phyloP scores from a whole-genome alignment of 1,140 invertebrate species.

The Nilaparvata lugens region DNA sequence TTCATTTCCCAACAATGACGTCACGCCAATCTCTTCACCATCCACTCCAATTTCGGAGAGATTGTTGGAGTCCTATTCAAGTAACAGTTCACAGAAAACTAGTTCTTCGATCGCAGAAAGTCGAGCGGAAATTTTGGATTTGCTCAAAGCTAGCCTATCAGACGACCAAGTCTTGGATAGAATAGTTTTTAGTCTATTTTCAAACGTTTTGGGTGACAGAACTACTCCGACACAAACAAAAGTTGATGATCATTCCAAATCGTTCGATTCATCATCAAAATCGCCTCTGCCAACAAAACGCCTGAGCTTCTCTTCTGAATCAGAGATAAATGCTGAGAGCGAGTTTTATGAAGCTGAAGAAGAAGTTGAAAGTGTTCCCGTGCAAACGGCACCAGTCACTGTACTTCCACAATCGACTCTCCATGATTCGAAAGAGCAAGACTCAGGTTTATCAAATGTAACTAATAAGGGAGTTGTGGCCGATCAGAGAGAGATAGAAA shows the following conservation, averaged over 20 bases:
- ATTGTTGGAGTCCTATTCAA: neutral
- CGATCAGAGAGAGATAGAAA: too few relatives aligned
- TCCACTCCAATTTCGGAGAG: slow-evolving; percentile 1
- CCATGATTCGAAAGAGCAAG: too few relatives aligned
- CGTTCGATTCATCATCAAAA: neutral
- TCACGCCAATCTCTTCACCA: neutral
- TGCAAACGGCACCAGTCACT: too few relatives aligned
- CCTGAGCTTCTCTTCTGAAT: slow-evolving; percentile 14
- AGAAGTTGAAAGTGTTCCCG: slow-evolving; percentile 13
- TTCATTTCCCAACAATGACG: neutral
- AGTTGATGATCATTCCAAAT: neutral
- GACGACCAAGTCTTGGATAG: slow-evolving; percentile 22
- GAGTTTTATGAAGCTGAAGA: slow-evolving; percentile 17
- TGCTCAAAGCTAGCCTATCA: slow-evolving; percentile 24
- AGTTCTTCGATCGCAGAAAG: slow-evolving; percentile 18
- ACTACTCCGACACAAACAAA: neutral
- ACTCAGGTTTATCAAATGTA: too few relatives aligned
- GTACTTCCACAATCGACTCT: too few relatives aligned
- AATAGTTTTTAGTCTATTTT: slow-evolving; percentile 23
- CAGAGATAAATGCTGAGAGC: slow-evolving; percentile 14
- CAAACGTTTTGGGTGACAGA: slow-evolving; percentile 17
- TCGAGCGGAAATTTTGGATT: slow-evolving; percentile 19
- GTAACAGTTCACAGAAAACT: neutral
- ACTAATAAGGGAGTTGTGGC: too few relatives aligned
- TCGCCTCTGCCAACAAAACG: neutral